A percentile compares a stretch with the other conserved stretches of the same genome.
phyloP scores from a whole-genome alignment of 2,888 invertebrate genomes.

The Prosapia bicincta region DNA sequence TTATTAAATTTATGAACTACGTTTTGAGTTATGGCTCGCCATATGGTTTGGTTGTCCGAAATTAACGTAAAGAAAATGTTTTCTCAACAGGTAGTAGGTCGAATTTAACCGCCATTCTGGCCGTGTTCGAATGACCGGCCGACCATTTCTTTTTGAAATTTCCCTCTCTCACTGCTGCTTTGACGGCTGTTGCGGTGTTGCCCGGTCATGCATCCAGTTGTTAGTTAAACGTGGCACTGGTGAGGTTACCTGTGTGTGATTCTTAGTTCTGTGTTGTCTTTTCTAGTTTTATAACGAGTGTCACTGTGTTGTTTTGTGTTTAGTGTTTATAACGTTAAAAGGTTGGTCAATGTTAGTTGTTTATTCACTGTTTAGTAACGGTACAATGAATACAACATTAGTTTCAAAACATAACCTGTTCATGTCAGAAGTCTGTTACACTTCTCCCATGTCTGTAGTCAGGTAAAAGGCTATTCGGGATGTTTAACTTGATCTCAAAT shows the following conservation, averaged over 20 bases:
- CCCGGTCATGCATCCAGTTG: constrained; percentile 13
- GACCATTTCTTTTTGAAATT: constrained; percentile 27
- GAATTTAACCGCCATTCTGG: constrained; percentile 17
- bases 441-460: not conserved
- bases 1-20: not conserved
- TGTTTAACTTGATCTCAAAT: no score
- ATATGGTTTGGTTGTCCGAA: not conserved
- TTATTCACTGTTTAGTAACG: not conserved
- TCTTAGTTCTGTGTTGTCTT: not conserved
- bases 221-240: constrained; percentile 15
- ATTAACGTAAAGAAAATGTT: not conserved
- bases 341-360: not conserved
- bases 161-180: constrained; percentile 20
- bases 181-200: constrained; percentile 26
- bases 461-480: not conserved
- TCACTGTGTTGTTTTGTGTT: not conserved
- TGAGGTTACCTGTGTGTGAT: not conserved
- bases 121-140: constrained; percentile 11
- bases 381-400: not conserved
- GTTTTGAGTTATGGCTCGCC: not conserved
- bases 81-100: constrained; percentile 21
- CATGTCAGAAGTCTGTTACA: not conserved
- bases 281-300: not conserved
- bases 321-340: not conserved
- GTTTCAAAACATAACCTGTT: not conserved